Evolutionary conservation across 2,113 vertebrate genomes (phyloP), one percentile per base, ranked within the genome.

Genomic region (Hypocryptadius cinnamomeus): DNA sequence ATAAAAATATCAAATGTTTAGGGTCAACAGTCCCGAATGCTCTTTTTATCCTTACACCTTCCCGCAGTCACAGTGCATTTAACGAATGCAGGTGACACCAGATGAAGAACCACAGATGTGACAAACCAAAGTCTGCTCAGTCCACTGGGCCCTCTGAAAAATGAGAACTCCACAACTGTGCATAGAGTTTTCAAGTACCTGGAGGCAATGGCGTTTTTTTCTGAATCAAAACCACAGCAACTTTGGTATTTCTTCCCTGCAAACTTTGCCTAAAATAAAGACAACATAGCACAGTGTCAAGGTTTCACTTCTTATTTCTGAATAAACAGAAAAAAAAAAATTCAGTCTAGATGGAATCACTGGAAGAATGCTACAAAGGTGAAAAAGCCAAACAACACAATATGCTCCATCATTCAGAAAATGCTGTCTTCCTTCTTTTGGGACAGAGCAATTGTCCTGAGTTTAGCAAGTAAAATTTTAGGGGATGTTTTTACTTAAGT

Each of bases 181-280:
- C 8, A 64, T 3, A 70, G 23, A 72, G 16, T 23, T 25, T 88
- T 86, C 23, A 54, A n/a, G 65, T 97, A 99, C 99, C 99, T 98
- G 99, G 99, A 44, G 99, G 99, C 42, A 99, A 97, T 3, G 99
- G 99, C 4, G 99, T 99, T 97, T 99, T 99, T 97, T 99, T 99
- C 91, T 99, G 99, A 96, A 99, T 99, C 94, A 99, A 96, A 97
- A 99, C 99, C 61, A 99, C 99, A 31, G 99, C 99, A 10, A 99
- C 99, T 96, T 99, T 99, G 9, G 99, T 99, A 96, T 99, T 99
- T 96, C 99, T 98, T 91, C 99, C 98, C 95, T 99, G 99, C 59
- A 99, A 98, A 97, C 99, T 99, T 79, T 99, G 98, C 95, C 99
- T 99, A 85, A 60, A 95, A 91, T 35, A 81, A 57, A 93, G 72